These are phyloP conservation scores for Limanda limanda DNA, from an alignment of 2,113 vertebrate genomes.

Conservation along the genomic window DNA sequence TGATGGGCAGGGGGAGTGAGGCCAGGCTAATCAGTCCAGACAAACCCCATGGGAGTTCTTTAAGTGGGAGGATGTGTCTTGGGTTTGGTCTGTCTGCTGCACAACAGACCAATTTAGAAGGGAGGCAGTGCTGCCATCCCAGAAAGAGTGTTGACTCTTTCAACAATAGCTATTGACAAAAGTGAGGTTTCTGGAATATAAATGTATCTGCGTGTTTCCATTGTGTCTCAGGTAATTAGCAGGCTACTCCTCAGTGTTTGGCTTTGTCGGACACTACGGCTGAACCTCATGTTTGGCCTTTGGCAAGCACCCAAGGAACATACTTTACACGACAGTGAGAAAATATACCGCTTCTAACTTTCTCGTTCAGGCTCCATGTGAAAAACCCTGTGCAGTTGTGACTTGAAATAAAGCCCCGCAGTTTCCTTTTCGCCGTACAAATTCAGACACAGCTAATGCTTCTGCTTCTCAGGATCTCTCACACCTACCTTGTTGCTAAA, in stretches of 20 bases:
- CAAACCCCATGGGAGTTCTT: slow-evolving; percentile 32
- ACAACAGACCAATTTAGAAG: neutral
- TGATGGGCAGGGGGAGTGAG: slow-evolving; percentile 47
- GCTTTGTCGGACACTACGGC: slow-evolving; percentile 17
- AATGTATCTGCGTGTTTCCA: slow-evolving; percentile 22
- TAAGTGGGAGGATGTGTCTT: slow-evolving; percentile 21
- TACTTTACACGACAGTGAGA: slow-evolving; percentile 22
- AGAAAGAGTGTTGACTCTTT: neutral
- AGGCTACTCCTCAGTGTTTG: slow-evolving; percentile 5
- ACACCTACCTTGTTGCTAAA: no score
- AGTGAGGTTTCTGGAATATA: slow-evolving; percentile 14
- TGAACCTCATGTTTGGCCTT: slow-evolving; percentile 46
- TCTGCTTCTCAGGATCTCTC: no score
- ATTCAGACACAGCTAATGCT: no score
- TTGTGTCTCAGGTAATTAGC: slow-evolving; percentile 45
- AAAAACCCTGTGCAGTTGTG: neutral
- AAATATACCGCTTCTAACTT: neutral
- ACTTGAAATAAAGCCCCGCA: no score
- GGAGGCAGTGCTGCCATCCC: neutral
- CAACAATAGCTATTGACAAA: slow-evolving; percentile 30
- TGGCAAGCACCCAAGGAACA: slow-evolving; percentile 25
- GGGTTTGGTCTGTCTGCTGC: slow-evolving; percentile 22
- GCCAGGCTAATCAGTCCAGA: slow-evolving; percentile 40
- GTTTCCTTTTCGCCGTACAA: no score
- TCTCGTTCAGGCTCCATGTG: slow-evolving; percentile 4